Conservation (phyloP, 2,797 vertebrate genomes). For the Falco rusticolus region DNA sequence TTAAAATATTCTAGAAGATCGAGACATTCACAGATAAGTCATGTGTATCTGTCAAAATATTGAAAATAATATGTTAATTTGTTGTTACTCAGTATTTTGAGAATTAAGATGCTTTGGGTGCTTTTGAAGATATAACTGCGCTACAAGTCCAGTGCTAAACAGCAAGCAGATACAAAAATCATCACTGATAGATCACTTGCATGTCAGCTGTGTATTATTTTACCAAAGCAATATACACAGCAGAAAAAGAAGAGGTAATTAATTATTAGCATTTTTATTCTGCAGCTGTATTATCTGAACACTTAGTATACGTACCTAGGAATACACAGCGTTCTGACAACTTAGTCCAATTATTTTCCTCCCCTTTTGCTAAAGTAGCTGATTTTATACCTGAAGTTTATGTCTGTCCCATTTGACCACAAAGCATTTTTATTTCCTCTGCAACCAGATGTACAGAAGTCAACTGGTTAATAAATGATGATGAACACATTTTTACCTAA, state of each 20-base stretch:
- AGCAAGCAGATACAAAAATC: neutral
- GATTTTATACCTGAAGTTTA: neutral
- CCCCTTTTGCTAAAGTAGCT: neutral
- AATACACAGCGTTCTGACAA: neutral
- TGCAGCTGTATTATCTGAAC: neutral
- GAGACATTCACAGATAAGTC: neutral
- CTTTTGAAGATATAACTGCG: neutral
- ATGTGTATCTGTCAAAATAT: neutral
- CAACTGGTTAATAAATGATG: neutral
- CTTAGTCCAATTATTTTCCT: neutral
- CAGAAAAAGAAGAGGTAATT: neutral
- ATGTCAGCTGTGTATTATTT: neutral
- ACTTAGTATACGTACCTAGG: neutral
- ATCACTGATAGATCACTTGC: neutral
- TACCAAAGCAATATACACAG: neutral
- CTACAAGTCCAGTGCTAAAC: neutral
- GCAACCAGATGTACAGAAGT: neutral
- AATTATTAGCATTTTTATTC: neutral
- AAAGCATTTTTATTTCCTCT: neutral
- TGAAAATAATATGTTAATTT: neutral
- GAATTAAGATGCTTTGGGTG: neutral
- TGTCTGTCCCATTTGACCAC: neutral
- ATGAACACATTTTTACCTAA: neutral
- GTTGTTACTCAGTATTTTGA: neutral
- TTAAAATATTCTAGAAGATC: neutral